phyloP scores from a whole-genome alignment of 2,888 invertebrate genomes.

The Latrodectus hesperus region DNA sequence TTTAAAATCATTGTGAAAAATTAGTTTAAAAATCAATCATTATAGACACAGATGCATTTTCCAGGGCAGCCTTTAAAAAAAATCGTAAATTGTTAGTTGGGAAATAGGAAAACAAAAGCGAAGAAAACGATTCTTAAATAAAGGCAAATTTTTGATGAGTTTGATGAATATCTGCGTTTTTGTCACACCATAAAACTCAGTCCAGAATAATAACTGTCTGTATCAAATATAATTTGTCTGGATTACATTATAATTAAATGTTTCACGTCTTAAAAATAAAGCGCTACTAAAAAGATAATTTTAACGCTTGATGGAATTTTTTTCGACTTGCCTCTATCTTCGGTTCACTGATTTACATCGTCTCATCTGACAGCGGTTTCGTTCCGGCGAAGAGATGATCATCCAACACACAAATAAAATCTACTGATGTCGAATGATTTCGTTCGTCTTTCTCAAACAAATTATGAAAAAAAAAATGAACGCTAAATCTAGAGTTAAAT shows the following conservation, averaged over 20 bases:
- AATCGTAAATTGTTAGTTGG: too few species aligned
- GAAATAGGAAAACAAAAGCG: too few species aligned
- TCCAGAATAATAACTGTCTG: neutral
- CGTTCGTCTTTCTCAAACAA: neutral
- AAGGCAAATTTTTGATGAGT: too few species aligned
- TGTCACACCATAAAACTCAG: too few species aligned
- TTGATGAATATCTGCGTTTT: too few species aligned
- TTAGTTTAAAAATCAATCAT: too few species aligned
- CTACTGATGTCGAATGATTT: neutral
- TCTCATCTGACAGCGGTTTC: conserved; percentile 58
- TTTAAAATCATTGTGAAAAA: too few species aligned
- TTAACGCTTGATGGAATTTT: conserved; percentile 28
- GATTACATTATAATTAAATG: neutral
- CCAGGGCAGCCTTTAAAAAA: too few species aligned
- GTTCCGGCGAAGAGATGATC: conserved; percentile 25
- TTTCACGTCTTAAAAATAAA: neutral
- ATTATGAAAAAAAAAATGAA: neutral
- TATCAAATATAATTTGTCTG: neutral
- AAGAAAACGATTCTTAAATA: too few species aligned
- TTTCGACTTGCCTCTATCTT: conserved; percentile 39
- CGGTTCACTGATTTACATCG: conserved; percentile 58
- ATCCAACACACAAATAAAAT: conserved; percentile 11
- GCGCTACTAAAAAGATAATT: conserved; percentile 14
- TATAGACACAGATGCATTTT: too few species aligned
- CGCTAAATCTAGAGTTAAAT: conserved; percentile 1